Base-by-base conservation (phyloP, 53 echinoderm and acorn worm genomes). In the Pentamera pediparva region DNA sequence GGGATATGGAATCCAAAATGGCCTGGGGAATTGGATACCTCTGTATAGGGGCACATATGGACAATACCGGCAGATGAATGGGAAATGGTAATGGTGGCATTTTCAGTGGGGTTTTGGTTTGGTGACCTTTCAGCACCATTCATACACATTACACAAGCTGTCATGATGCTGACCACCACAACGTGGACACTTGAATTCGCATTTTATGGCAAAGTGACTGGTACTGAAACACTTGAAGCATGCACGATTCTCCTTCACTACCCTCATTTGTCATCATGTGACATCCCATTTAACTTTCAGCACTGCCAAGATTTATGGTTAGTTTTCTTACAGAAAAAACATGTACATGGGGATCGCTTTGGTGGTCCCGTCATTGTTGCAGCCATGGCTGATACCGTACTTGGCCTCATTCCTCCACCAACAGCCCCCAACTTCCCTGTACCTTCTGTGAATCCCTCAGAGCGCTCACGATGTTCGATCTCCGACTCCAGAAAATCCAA, bases 41-140 rank as follows among this genome's bases (percentile, higher is more conserved):
- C 56, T 26, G 24, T 40, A 2, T 35, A 32, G 73, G 73, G 12
- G 73, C 73, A 72, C 73, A 50, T 72, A 72, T 72, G 52, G 52
- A 33, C 52, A 37, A 57, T 11, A 12, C 41, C 11, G 28, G 24
- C 15, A 15, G 9, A 25, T 39, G 41, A 21, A 21, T 65, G 65
- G n/a, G 65, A 65, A 65, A 65, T 21, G 18, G 40, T 65, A 19
- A 33, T 34, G 15, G 38, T 56, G 10, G 37, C 32, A 61, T 61
- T 35, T 32, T 61, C 61, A 35, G 17, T 33, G 3, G 15, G 17
- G 36, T 7, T 35, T 6, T 15, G 2, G 15, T 74, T 34, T 37
- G 32, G 15, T 41, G 22, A 26, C 33, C 18, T 53, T 26, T 38
- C 27, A 12, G n/a, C 29, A 5, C 37, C 76, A 11, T 13, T 15